A percentile compares a stretch with the other conserved stretches of the same genome.
Conservation (phyloP, 2,797 vertebrate genomes). For the Anas flavirostris region DNA sequence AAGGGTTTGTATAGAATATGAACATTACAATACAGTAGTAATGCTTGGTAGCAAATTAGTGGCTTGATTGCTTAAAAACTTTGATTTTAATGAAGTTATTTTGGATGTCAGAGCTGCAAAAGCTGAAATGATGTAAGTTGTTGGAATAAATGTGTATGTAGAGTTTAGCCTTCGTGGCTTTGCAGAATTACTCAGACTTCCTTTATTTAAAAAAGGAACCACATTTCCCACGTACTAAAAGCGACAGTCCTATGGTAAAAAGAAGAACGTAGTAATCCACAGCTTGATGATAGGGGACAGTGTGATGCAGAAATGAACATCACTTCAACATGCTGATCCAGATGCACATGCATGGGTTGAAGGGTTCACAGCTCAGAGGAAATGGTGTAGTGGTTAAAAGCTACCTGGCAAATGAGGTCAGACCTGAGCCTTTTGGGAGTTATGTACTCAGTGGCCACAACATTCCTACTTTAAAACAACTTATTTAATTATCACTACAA, state of each 20-base stretch:
- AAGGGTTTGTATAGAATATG: background rate
- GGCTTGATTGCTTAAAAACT: background rate
- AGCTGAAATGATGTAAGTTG: background rate
- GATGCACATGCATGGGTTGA: background rate
- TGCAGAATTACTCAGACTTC: constrained; percentile 56
- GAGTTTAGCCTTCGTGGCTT: background rate
- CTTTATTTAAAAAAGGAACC: constrained; percentile 31
- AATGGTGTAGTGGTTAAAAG: background rate
- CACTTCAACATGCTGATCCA: background rate
- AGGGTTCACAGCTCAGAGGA: background rate
- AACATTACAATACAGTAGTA: background rate
- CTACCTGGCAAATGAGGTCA: background rate
- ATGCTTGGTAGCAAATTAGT: background rate
- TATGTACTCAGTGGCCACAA: background rate
- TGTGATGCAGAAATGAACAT: background rate
- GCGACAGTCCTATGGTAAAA: constrained; percentile 1
- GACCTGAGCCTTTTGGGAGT: background rate
- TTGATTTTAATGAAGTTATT: background rate
- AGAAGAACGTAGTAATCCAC: background rate
- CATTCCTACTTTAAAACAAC: background rate
- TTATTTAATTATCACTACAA: background rate
- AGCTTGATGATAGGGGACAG: background rate
- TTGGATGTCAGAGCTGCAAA: background rate
- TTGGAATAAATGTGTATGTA: background rate
- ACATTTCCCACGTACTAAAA: constrained; percentile 31